phyloP scores from a whole-genome alignment of 2,113 vertebrate genomes.

The Sinosuthora webbiana region DNA sequence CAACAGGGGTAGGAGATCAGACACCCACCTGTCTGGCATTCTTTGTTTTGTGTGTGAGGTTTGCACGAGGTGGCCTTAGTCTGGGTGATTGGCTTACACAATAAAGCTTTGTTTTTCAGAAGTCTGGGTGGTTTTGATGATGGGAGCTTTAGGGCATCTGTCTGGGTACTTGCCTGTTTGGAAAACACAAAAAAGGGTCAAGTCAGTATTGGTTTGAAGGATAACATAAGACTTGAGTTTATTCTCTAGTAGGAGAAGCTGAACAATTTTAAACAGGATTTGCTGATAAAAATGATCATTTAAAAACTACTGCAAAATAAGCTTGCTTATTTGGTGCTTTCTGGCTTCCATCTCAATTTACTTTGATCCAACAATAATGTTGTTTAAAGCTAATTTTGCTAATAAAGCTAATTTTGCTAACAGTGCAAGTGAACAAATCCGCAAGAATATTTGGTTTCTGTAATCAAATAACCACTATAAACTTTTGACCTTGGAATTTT shows the following conservation, averaged over 20 bases:
- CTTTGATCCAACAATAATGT: not conserved
- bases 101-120: constrained; percentile 94
- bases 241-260: not conserved
- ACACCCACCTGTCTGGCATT: constrained; percentile 88
- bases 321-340: not conserved
- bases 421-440: not conserved
- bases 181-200: not conserved
- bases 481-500: constrained; percentile 8
- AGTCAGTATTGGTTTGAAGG: not conserved
- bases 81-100: constrained; percentile 93
- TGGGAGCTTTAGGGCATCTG: constrained; percentile 79
- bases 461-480: not conserved
- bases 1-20: not conserved
- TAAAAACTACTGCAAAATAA: not conserved
- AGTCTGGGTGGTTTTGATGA: constrained; percentile 79
- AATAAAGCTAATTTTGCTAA: not conserved
- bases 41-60: constrained; percentile 84
- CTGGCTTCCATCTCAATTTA: not conserved
- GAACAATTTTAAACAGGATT: not conserved
- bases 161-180: constrained; percentile 85
- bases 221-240: not conserved
- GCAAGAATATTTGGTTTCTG: not conserved
- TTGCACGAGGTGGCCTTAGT: constrained; percentile 94
- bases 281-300: not conserved
- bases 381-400: not conserved